Conservation (phyloP, 2,113 vertebrate species). For the Romanogobio albipinnatus region DNA sequence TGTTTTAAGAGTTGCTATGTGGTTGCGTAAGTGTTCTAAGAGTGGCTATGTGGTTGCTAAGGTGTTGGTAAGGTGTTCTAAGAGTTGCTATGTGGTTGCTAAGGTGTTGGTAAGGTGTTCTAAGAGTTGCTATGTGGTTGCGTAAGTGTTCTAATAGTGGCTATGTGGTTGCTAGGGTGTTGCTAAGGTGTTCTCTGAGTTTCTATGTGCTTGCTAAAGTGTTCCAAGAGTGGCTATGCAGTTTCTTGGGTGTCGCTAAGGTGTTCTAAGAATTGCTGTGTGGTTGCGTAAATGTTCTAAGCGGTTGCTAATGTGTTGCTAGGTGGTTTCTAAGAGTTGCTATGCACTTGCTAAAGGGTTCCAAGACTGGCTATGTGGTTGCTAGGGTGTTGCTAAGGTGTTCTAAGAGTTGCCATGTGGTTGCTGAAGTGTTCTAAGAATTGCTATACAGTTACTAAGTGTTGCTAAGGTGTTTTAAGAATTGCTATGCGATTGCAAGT, state of each 20-base stretch:
- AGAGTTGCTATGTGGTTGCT: no score
- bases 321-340: not conserved
- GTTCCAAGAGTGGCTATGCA: not conserved
- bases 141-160: not conserved
- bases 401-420: not conserved
- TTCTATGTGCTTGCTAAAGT: no score
- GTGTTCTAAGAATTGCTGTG: not conserved
- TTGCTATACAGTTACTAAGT: no score
- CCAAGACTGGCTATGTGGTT: not conserved
- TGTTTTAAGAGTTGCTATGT: no score
- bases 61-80: not conserved
- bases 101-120: no score
- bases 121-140: not conserved
- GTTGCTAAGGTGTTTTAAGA: no score
- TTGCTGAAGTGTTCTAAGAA: not conserved
- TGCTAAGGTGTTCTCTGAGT: not conserved
- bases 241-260: not conserved
- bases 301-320: not conserved
- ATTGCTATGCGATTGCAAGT: no score
- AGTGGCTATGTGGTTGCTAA: not conserved
- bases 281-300: not conserved
- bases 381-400: not conserved
- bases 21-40: not conserved
- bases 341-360: not conserved
- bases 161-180: not conserved